Conservation (phyloP, 2,113 vertebrate genomes). For the Sigmodon hispidus region DNA sequence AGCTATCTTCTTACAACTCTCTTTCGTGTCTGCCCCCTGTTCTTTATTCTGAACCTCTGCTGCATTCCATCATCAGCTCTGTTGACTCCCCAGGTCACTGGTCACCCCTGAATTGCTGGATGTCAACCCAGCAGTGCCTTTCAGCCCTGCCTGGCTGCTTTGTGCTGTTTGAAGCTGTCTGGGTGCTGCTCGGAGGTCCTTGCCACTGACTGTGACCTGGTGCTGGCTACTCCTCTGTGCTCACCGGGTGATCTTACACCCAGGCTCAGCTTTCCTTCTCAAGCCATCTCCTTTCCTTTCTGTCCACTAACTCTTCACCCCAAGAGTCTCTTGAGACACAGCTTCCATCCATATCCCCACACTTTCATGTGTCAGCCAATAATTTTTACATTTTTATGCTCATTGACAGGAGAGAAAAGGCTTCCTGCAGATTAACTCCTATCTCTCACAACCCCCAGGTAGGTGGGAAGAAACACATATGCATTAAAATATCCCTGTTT, state of each 20-base stretch:
- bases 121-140: rapidly evolving
- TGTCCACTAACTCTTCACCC: not conserved
- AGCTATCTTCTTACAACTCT: too few species aligned
- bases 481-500: not conserved
- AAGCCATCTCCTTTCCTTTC: not conserved
- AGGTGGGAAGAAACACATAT: not conserved
- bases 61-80: rapidly evolving
- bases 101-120: rapidly evolving
- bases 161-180: rapidly evolving
- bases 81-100: rapidly evolving
- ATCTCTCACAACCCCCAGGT: too few species aligned
- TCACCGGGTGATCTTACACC: not conserved
- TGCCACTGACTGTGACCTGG: rapidly evolving
- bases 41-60: not conserved
- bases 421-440: not conserved
- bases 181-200: not conserved
- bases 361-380: not conserved
- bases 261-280: not conserved
- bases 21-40: rapidly evolving
- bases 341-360: too few species aligned
- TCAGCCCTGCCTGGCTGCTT: rapidly evolving
- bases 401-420: not conserved
- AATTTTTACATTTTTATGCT: not conserved
- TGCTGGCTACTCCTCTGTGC: too few species aligned
- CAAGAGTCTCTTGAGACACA: rapidly evolving